Evolutionary conservation across 2,888 invertebrate species (phyloP), one percentile per base, ranked within the genome.

Genomic region (Asteroscopus sphinx): DNA sequence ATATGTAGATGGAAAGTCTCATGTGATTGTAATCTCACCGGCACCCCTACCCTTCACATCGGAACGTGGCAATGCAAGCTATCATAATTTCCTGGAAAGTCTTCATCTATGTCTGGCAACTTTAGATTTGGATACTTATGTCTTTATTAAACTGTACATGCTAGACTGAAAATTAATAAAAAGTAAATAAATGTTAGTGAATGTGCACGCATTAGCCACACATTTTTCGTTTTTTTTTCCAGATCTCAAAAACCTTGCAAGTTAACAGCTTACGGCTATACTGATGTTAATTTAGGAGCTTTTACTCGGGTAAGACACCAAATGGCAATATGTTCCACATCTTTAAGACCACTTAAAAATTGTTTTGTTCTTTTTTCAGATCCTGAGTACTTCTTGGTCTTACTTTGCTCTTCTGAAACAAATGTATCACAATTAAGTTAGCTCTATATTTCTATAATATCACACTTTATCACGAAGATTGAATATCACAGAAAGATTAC

Each of bases 381-480:
- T 89, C 45, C 54, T 89, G 44, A 87, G 88, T 54, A 80, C 82
- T 2, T 79, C 89, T 1, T 88, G 87, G 88, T 89, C 89, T 12
- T 88, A 88, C 56, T 89, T 89, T 33, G 87, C 88, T 21, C 62
- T 88, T n/a, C 60, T 87, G 11, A 77, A 77, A 44, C 80, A 82
- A 25, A 73, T 86, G 51, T 83, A 84, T 35, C 58, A 55, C 2
- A 49, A 77, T 17, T 35, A 21, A 37, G 3, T 17, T 9, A 17
- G 6, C 5, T n/a, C n/a, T 17, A 15, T 21, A 21, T 21, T 21
- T 21, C 4, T 6, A 21, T 21, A 21, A n/a, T n/a, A n/a, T n/a
- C n/a, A n/a, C n/a, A 16, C 3, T 1, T 16, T 16, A 11, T 32
- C 12, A 12, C 32, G n/a, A 12, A 12, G 32, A 32, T 32, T 12